Evolutionary conservation across 2,113 vertebrate genomes (phyloP), one percentile per base, ranked within the genome.

Genomic region (Chaetops frenatus): DNA sequence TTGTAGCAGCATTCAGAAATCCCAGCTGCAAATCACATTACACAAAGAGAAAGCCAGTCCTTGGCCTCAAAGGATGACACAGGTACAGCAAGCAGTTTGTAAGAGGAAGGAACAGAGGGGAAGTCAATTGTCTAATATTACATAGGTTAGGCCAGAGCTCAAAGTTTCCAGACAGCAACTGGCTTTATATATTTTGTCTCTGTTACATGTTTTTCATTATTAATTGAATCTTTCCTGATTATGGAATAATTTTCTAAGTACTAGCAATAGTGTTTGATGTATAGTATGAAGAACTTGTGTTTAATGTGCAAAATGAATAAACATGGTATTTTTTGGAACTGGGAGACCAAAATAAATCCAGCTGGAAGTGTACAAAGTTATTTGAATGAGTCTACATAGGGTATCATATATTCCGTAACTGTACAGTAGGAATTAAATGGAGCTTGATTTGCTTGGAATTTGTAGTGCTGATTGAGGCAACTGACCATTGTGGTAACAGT

Each of bases 21-120:
- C 80, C 60, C 65, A 89, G 71, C 93, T 93, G 94, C 95, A 96
- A 94, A 94, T 93, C 94, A 81, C 92, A 58, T 95, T 88, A 81
- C 38, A 86, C 74, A 86, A 91, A 90, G 79, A 73, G 64, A 95
- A 95, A 73, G 50, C 62, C 78, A 85, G 64, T 47, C 54, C 42
- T 65, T 83, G 71, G 85, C 92, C 81, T 90, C 71, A 42, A 83
- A 82, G 47, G 80, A 92, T 83, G 82, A 94, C 72, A 90, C 92
- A 96, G 92, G 95, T 95, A 95, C 38, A 90, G 64, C 60, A 61
- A 81, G 71, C 42, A 94, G 67, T 96, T 93, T 96, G 80, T 94
- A 70, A 74, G 60, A 81, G 93, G 90, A 83, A 83, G 71, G 35
- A 94, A 44, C 10, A 77, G 78, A 80, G 62, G 18, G 36, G 33